Conservation (phyloP, 1,140 invertebrate genomes). For the Ceratosolen fusciceps region DNA sequence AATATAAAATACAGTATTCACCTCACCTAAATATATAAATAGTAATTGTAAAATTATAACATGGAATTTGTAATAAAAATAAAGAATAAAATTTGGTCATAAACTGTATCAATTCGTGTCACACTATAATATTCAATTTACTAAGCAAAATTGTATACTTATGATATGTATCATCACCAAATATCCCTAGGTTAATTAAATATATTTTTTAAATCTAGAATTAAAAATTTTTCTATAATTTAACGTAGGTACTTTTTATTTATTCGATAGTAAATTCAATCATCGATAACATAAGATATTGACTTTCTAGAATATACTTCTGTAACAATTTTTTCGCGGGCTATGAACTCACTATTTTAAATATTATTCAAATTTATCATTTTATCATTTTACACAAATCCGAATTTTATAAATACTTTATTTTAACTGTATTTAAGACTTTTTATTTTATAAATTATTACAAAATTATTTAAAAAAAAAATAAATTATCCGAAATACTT, state of each 20-base stretch:
- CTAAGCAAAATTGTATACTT: background rate
- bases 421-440: too few species aligned
- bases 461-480: too few species aligned
- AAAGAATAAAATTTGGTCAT: slow-evolving; percentile 17
- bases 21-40: slow-evolving; percentile 37
- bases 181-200: too few species aligned
- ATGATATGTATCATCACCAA: too few species aligned
- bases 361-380: too few species aligned
- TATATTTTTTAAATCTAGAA: background rate
- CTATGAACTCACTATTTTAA: too few species aligned
- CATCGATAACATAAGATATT: background rate
- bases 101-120: background rate
- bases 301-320: background rate
- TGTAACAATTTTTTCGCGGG: too few species aligned
- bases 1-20: slow-evolving; percentile 5
- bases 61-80: slow-evolving; percentile 26
- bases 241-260: background rate
- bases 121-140: too few species aligned
- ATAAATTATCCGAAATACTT: too few species aligned
- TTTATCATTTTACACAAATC: too few species aligned
- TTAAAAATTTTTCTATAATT: background rate
- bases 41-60: slow-evolving; percentile 20
- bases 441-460: too few species aligned
- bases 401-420: too few species aligned
- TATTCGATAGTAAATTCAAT: background rate